These are phyloP conservation scores for Drosophila neutralis DNA, from an alignment of 2,888 invertebrate genomes.

Conservation along the genomic window DNA sequence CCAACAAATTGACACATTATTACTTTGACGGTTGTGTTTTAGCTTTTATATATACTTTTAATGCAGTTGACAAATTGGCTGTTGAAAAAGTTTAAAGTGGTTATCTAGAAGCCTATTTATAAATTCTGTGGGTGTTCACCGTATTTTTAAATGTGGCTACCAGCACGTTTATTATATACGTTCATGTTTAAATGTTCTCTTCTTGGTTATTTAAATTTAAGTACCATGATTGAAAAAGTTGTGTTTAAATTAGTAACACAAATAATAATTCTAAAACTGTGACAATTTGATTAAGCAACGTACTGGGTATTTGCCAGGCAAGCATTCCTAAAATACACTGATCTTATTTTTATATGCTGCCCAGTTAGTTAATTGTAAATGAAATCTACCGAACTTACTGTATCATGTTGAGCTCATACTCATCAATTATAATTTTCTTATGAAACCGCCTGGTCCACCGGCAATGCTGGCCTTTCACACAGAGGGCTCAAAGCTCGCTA, in stretches of 20 bases:
- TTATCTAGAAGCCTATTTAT: background rate
- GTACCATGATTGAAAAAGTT: background rate
- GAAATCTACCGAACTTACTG: background rate
- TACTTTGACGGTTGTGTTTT: slow-evolving; percentile 17
- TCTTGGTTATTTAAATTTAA: background rate
- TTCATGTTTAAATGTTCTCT: background rate
- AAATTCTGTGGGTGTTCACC: background rate
- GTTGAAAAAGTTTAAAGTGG: slow-evolving; percentile 2
- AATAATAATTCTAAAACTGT: background rate
- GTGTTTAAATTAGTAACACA: background rate
- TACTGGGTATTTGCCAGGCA: background rate
- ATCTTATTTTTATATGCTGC: background rate
- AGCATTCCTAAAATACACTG: background rate
- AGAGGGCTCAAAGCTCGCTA: background rate
- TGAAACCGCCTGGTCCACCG: background rate
- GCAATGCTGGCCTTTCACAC: background rate
- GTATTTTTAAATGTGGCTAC: background rate
- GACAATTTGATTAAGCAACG: background rate
- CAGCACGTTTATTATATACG: background rate
- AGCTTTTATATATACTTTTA: slow-evolving; percentile 6
- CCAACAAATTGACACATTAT: slow-evolving; percentile 33
- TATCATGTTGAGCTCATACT: background rate
- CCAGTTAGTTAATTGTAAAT: background rate
- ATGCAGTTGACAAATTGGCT: slow-evolving; percentile 11
- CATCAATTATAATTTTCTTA: background rate